Conservation (phyloP, 1,140 invertebrate species). For the Brachionus calyciflorus region DNA sequence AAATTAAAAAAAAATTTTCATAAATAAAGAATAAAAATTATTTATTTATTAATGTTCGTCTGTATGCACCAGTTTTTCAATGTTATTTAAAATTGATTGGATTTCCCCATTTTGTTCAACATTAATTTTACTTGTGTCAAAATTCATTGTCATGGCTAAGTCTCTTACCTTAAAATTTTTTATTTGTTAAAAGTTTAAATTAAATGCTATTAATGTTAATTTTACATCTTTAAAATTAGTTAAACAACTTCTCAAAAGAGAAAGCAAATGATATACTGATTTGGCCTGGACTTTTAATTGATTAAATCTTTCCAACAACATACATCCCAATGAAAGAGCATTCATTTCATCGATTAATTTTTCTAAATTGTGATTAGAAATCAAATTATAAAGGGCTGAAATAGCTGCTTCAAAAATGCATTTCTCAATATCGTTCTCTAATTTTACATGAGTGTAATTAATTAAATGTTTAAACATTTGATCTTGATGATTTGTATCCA, state of each 20-base stretch:
- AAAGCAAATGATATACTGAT: conserved; percentile 39
- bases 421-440: neutral
- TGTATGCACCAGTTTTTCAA: conserved; percentile 28
- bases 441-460: neutral
- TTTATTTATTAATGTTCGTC: neutral
- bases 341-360: conserved; percentile 3
- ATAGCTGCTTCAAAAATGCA: conserved; percentile 18
- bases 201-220: neutral
- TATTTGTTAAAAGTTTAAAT: neutral
- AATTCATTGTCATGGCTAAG: conserved; percentile 7
- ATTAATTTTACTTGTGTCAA: neutral
- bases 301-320: conserved; percentile 21
- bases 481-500: conserved; percentile 19
- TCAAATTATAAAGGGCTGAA: conserved; percentile 15
- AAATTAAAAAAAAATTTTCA: no score
- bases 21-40: no score
- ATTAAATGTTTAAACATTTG: neutral
- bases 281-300: conserved; percentile 5
- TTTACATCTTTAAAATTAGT: conserved; percentile 20
- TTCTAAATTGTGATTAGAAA: conserved; percentile 9
- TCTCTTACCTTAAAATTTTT: neutral
- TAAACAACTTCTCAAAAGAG: conserved; percentile 42
- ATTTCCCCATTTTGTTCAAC: neutral
- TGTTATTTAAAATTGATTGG: conserved; percentile 16
- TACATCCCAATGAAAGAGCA: conserved; percentile 33